Conservation (phyloP, 1,140 invertebrate species). For the Leguminivora glycinivorella region DNA sequence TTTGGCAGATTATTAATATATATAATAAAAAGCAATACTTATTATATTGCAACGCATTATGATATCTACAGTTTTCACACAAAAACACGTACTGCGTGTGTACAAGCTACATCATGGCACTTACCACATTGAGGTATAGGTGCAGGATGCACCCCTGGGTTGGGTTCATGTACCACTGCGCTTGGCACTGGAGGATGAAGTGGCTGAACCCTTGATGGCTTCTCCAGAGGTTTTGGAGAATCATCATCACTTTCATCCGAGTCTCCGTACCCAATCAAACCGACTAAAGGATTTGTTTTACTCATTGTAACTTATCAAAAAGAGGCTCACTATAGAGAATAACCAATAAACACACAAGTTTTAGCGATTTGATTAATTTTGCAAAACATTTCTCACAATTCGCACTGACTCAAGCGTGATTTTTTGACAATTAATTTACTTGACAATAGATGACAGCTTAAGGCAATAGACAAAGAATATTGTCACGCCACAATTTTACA, state of each 20-base stretch:
- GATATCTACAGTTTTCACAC: neutral
- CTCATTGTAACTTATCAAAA: constrained; percentile 43
- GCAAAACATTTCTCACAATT: neutral
- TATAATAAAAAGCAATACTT: too few relatives aligned
- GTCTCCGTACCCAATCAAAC: constrained; percentile 68
- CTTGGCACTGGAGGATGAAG: constrained; percentile 19
- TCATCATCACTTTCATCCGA: constrained; percentile 64
- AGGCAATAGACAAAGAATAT: neutral
- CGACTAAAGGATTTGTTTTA: constrained; percentile 59
- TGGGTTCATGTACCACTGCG: constrained; percentile 22
- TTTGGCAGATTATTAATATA: too few relatives aligned
- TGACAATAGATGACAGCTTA: neutral
- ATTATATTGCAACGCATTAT: neutral
- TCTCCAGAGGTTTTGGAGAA: constrained; percentile 11
- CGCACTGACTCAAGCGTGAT: neutral
- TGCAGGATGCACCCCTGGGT: constrained; percentile 58
- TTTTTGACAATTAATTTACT: neutral
- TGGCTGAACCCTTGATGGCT: constrained; percentile 15
- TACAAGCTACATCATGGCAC: constrained; percentile 32
- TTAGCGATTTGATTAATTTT: neutral
- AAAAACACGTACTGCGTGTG: neutral
- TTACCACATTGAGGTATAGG: constrained; percentile 69
- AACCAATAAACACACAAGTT: neutral
- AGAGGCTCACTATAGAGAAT: neutral
- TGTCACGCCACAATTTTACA: neutral